Base-by-base conservation (phyloP, 1,140 invertebrate species). In the Copidosoma floridanum region DNA sequence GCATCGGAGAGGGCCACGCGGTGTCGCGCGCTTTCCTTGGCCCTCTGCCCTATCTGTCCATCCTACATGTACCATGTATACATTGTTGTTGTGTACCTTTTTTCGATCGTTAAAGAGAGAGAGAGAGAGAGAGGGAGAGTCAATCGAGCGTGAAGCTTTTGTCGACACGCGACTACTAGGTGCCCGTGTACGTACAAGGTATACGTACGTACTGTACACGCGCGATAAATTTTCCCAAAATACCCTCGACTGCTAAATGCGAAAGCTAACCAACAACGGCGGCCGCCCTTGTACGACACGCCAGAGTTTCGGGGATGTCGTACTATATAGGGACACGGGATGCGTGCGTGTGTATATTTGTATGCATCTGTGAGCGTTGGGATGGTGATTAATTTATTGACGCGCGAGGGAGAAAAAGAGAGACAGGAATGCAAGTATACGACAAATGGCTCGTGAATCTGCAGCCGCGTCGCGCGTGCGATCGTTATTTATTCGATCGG, bases 141-240 rank as follows among this genome's bases (percentile, higher is more conserved):
- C 70, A 72, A 72, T 72, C 70, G 68, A 70, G 65, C 57, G 68
- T 72, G 60, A 72, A 67, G 58, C 68, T 69, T 72, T 72, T 72
- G 68, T 72, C 65, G 67, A 68, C 68, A 53, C 57, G 50, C 50
- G 50, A 24, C 37, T 24, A 37, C 46, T 53, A 59, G 20, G 52
- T 62, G 57, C 59, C 64, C 56, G 54, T 65, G 65, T 59, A 57
- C 37, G 57, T 57, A n/a, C 60, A 62, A 38, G 21, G 32, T 8
- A 6, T 8, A 6, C 32, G 32, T 14, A 8, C 7, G 7, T 6
- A n/a, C n/a, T n/a, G 41, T 46, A 48, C 44, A 48, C 54, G 23
- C 14, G 48, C 65, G 65, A 70, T 70, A 70, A 70, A 72, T 72
- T 72, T 70, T 63, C 64, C 63, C 57, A 61, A 68, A 70, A 70